These are phyloP conservation scores for Ophioderma brevispina DNA, from an alignment of 35 echinoderm and acorn worm genomes.

Conservation along the genomic window DNA sequence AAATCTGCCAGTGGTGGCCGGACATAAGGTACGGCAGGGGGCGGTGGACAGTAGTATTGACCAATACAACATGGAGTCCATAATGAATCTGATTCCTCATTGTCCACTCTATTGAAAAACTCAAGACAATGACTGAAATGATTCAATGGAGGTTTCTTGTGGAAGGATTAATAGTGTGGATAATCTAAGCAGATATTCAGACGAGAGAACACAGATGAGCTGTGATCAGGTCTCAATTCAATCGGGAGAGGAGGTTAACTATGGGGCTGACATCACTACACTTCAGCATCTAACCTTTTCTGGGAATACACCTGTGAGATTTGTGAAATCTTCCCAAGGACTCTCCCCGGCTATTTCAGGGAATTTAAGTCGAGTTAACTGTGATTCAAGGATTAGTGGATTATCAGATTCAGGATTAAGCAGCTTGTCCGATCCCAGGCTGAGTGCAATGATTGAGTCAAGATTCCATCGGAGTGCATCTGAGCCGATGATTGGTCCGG, in stretches of 20 bases:
- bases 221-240: not conserved
- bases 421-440: not conserved
- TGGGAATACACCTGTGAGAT: not conserved
- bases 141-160: not conserved
- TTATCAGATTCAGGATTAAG: not conserved
- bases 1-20: no score
- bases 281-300: not conserved
- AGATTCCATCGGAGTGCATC: not conserved
- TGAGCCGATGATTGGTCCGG: not conserved
- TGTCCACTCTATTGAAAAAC: not conserved
- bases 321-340: no score
- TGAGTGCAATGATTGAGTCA: not conserved
- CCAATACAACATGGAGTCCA: not conserved
- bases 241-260: not conserved
- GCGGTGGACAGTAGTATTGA: not conserved
- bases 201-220: not conserved
- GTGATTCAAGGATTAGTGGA: not conserved
- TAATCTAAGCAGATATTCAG: not conserved
- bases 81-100: not conserved
- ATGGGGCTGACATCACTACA: not conserved
- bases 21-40: no score
- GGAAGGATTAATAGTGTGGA: not conserved
- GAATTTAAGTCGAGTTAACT: no score
- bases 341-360: no score
- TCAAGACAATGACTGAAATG: not conserved